Evolutionary conservation across 2,113 vertebrate species (phyloP), one percentile per base, ranked within the genome.

Genomic region (human): DNA sequence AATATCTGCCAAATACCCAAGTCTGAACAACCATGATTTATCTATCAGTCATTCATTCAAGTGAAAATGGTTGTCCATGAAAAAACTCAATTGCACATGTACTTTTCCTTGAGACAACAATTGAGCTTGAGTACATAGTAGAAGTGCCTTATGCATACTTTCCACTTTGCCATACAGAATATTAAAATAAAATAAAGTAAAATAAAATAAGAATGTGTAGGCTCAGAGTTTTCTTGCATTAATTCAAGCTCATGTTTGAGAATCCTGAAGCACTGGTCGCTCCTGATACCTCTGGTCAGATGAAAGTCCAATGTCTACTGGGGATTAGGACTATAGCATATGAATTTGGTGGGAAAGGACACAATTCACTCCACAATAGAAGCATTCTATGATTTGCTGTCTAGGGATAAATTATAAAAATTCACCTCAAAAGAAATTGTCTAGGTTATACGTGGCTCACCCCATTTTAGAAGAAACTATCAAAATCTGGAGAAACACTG

Each of bases 1-100:
- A 92, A 88, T 84, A 89, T 78, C 79, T 90, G 68, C 95, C 96
- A 90, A 87, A 95, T 92, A 76, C 45, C 18, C 59, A 85, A 59
- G 84, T 87, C 50, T 22, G 52, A 96, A 94, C 78, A 93, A 89
- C 79, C 73, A 83, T 86, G 35, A 87, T 95, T 89, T 92, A 9
- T 89, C 73, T 76, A 10, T 82, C 79, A 92, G 88, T 92, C 90
- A 90, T 87, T 92, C 22, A 17, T 89, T 68, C 45, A 83, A 94
- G 76, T 94, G 92, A 92, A 96, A 86, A 79, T 73, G 43, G 25
- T 82, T 18, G 48, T 95, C 43, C 59, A 61, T 89, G 40, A 73
- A 78, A 84, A 90, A 92, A 89, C 30, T 93, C 64, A 93, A 45
- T 48, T 93, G 45, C 75, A 93, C 81, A 90, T 76, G 35, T 82